Conservation (phyloP, 2,888 invertebrate species). For the Zygaena filipendulae region DNA sequence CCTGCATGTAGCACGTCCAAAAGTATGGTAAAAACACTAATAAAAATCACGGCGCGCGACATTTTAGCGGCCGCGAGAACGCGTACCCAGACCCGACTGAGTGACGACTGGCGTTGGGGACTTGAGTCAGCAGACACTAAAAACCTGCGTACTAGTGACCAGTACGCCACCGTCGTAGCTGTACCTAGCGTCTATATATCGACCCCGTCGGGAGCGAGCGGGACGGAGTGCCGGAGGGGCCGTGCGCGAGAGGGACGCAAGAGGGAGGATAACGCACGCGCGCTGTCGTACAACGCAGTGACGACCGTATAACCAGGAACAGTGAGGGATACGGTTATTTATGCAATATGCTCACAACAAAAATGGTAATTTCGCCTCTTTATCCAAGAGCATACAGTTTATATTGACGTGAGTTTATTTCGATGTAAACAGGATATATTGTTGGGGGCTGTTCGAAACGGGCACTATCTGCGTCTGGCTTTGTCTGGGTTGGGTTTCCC, state of each 20-base stretch:
- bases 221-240: conserved; percentile 22
- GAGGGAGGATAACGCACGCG: conserved; percentile 57
- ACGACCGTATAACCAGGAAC: conserved; percentile 47
- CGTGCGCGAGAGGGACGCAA: conserved; percentile 29
- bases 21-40: conserved; percentile 70
- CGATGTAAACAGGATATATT: too few relatives aligned
- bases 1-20: conserved; percentile 67
- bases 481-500: conserved; percentile 53
- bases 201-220: conserved; percentile 53
- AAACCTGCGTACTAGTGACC: conserved; percentile 60
- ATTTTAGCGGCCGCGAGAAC: conserved; percentile 63
- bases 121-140: conserved; percentile 43
- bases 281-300: conserved; percentile 46
- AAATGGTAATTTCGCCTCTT: too few relatives aligned
- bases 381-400: too few relatives aligned
- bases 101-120: conserved; percentile 42
- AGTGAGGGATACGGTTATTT: too few relatives aligned
- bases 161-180: conserved; percentile 45
- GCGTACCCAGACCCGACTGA: conserved; percentile 39
- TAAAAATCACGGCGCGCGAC: conserved; percentile 71
- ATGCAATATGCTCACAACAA: not conserved
- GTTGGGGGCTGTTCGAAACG: too few relatives aligned
- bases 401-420: too few relatives aligned
- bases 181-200: conserved; percentile 66
- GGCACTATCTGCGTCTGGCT: conserved; percentile 52